phyloP scores from a whole-genome alignment of 2,797 vertebrate species.

The Muscicapa comitata region DNA sequence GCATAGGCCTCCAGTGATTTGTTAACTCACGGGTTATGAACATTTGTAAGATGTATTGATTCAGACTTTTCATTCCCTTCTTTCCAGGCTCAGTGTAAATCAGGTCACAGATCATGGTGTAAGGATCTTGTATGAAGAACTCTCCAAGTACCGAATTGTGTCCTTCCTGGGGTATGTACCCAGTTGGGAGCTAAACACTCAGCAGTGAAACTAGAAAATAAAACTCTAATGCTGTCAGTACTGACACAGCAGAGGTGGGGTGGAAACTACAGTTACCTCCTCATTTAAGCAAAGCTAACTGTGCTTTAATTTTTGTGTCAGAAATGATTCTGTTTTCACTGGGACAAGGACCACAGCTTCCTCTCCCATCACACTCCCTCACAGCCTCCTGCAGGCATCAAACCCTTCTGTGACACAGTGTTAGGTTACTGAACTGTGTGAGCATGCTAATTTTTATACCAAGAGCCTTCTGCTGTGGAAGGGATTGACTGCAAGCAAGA shows the following conservation, averaged over 20 bases:
- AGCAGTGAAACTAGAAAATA: not conserved
- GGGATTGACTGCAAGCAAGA: not conserved
- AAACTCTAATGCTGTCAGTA: not conserved
- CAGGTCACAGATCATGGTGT: constrained; percentile 87
- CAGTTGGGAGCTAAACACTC: not conserved
- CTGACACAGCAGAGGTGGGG: not conserved
- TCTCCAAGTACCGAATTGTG: constrained; percentile 86
- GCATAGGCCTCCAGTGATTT: not conserved
- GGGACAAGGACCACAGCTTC: not conserved
- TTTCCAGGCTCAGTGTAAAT: constrained; percentile 88
- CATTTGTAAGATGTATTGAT: not conserved
- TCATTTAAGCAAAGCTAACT: not conserved
- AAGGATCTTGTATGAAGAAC: constrained; percentile 86
- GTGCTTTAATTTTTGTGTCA: not conserved
- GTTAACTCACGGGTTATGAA: not conserved
- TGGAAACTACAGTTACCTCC: not conserved
- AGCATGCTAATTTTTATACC: not conserved
- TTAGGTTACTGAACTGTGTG: not conserved
- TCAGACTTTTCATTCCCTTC: not conserved
- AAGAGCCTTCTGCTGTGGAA: not conserved
- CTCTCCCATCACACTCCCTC: not conserved
- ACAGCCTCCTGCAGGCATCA: not conserved
- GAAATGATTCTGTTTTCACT: not conserved
- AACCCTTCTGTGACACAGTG: not conserved
- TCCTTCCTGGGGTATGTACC: constrained; percentile 84